Conservation (phyloP, 1,140 invertebrate genomes). For the Sitophilus oryzae region DNA sequence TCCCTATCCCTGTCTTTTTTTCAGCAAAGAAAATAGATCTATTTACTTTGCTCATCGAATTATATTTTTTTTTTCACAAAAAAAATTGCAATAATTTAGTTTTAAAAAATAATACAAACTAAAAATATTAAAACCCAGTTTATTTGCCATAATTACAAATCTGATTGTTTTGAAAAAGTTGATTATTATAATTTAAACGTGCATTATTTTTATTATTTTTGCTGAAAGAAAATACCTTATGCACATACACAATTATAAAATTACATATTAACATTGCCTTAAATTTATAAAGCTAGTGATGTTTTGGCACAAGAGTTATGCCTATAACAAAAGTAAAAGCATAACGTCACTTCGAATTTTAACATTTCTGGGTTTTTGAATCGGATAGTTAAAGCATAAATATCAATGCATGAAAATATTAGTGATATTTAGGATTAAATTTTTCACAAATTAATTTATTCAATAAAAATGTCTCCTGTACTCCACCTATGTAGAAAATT, state of each 20-base stretch:
- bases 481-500: conserved; percentile 3
- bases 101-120: neutral
- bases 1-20: neutral
- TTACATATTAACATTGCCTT: too few relatives aligned
- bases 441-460: conserved; percentile 3
- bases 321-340: neutral
- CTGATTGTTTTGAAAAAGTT: conserved; percentile 4
- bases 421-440: conserved; percentile 1
- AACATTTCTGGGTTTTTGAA: conserved; percentile 1
- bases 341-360: neutral
- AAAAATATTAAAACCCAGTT: conserved; percentile 5
- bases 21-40: neutral
- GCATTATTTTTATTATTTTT: neutral
- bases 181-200: neutral
- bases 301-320: too few relatives aligned
- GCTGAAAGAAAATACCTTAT: neutral
- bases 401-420: conserved; percentile 6
- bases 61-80: too few relatives aligned
- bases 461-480: neutral
- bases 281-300: too few relatives aligned
- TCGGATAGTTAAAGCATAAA: conserved; percentile 2
- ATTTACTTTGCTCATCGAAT: neutral
- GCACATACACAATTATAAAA: neutral
- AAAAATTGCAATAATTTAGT: neutral
- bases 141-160: conserved; percentile 3